Percentiles rank a stretch among this genome's conserved stretches.
Evolutionary conservation across 2,113 vertebrate species (phyloP).

Genomic region (Macheiramphus alcinus): DNA sequence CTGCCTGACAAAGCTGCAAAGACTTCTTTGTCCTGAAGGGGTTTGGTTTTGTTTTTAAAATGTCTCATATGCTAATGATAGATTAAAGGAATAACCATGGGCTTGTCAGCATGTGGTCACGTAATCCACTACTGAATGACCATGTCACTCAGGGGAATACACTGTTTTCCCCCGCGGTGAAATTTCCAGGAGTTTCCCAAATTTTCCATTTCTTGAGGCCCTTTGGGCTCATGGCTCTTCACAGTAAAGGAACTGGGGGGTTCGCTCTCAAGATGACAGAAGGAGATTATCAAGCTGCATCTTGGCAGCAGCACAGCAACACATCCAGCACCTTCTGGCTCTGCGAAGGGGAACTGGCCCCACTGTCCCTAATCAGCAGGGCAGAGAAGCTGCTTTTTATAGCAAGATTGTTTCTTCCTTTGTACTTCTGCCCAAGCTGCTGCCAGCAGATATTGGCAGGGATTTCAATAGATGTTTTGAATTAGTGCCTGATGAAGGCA

Average conservation of each 20-base stretch:
- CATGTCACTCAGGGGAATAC: rapidly evolving
- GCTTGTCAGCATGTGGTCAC: rapidly evolving
- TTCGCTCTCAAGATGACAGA: background rate
- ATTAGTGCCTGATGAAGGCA: background rate
- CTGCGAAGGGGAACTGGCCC: background rate
- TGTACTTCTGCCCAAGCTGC: background rate
- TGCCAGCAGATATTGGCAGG: conserved; percentile 12
- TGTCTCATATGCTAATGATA: background rate
- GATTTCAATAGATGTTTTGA: conserved; percentile 21
- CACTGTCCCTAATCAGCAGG: background rate
- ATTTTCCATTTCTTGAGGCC: background rate
- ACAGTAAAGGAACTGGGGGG: background rate
- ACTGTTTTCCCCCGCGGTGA: background rate
- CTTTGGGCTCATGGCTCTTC: background rate
- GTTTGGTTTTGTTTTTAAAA: background rate
- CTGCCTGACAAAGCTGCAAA: background rate
- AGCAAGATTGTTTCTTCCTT: background rate
- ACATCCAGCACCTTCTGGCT: background rate
- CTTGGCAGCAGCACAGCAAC: background rate
- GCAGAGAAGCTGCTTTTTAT: background rate
- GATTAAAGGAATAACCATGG: background rate
- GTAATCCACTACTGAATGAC: background rate
- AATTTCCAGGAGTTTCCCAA: background rate
- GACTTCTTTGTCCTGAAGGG: background rate
- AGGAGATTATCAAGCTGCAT: background rate